Evolutionary conservation across 2,113 vertebrate species (phyloP).

Genomic region (Rhinichthys klamathensis): DNA sequence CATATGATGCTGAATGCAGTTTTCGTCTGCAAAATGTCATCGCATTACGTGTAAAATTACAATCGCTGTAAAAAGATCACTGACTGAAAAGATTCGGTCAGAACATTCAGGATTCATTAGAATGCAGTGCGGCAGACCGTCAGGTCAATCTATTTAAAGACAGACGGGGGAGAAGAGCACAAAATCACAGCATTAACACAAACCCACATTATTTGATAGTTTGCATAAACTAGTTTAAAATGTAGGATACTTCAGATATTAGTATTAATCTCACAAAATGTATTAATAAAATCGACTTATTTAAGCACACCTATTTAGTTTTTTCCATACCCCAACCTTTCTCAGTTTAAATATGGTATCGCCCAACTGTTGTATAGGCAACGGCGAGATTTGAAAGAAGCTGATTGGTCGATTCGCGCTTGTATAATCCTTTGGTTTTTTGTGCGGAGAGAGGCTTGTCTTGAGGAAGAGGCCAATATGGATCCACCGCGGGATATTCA

Average conservation of each 20-base stretch:
- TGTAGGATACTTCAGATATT: accelerated
- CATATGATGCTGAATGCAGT: slow-evolving; percentile 11
- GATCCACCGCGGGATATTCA: slow-evolving; percentile 76
- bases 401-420: not conserved
- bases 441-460: slow-evolving; percentile 33
- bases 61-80: not conserved
- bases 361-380: slow-evolving; percentile 57
- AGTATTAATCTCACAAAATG: accelerated
- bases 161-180: slow-evolving; percentile 38
- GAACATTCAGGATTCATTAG: slow-evolving; percentile 45
- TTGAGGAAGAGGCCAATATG: slow-evolving; percentile 62
- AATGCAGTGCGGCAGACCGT: slow-evolving; percentile 54
- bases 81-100: not conserved
- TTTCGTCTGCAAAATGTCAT: not conserved
- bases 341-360: slow-evolving; percentile 60
- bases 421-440: slow-evolving; percentile 41
- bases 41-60: slow-evolving; percentile 14
- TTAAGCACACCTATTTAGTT: too few relatives aligned
- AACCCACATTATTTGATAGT: not conserved
- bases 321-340: slow-evolving; percentile 25
- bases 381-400: slow-evolving; percentile 28
- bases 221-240: not conserved
- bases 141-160: slow-evolving; percentile 37
- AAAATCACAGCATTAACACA: not conserved
- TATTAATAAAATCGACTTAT: not conserved